phyloP scores from a whole-genome alignment of 2,113 vertebrate genomes.

The Agapornis roseicollis region DNA sequence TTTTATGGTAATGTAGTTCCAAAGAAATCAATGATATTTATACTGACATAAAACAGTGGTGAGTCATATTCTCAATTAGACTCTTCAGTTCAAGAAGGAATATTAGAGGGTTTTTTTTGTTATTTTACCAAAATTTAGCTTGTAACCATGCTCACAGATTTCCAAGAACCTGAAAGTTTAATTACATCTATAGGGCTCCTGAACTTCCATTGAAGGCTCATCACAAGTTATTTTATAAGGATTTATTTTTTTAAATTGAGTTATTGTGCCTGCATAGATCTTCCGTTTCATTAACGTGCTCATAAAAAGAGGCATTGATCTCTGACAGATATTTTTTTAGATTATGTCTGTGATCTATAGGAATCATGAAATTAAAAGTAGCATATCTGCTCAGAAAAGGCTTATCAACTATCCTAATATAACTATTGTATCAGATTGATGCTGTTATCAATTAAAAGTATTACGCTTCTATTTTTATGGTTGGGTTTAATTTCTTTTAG shows the following conservation, averaged over 20 bases:
- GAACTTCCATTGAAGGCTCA: background rate
- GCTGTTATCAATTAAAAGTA: background rate
- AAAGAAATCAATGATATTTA: conserved; percentile 33
- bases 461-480: background rate
- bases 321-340: background rate
- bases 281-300: background rate
- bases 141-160: background rate
- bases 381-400: background rate
- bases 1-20: background rate
- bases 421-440: background rate
- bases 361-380: background rate
- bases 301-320: background rate
- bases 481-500: background rate
- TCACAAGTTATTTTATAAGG: background rate
- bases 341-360: background rate
- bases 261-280: background rate
- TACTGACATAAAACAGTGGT: conserved; percentile 2
- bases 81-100: background rate
- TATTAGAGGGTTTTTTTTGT: background rate
- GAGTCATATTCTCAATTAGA: conserved; percentile 11
- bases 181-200: background rate
- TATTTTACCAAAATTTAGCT: background rate
- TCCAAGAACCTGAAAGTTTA: background rate
- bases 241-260: background rate
- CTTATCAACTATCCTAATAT: background rate